Percentiles rank a stretch among this genome's conserved stretches.
Conservation (phyloP, 2,888 invertebrate species). For the Serripes groenlandicus region DNA sequence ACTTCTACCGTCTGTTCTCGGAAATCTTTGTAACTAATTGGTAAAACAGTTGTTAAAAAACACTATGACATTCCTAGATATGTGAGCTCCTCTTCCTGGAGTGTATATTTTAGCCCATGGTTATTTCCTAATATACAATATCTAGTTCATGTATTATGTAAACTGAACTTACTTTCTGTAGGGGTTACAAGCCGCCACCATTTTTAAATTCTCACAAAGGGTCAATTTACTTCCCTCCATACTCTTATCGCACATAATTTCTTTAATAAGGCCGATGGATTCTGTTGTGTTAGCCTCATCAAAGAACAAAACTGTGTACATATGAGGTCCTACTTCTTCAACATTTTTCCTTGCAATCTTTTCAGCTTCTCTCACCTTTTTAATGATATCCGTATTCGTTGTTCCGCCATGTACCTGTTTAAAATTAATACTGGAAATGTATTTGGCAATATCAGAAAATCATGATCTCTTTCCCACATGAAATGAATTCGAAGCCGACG, state of each 20-base stretch:
- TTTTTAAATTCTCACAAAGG: constrained; percentile 74
- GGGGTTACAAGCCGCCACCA: constrained; percentile 85
- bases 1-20: no score
- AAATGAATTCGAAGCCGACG: no score
- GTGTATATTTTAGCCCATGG: no score
- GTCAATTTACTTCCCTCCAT: constrained; percentile 77
- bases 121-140: no score
- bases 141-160: no score
- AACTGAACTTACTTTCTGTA: constrained; percentile 83
- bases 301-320: constrained; percentile 83
- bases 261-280: constrained; percentile 84
- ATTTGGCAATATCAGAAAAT: no score
- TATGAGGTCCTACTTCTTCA: constrained; percentile 54
- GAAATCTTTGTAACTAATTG: no score
- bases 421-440: no score
- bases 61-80: no score
- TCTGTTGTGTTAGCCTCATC: constrained; percentile 86
- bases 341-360: constrained; percentile 73
- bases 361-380: constrained; percentile 78
- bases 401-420: constrained; percentile 84
- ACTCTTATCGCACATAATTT: constrained; percentile 84
- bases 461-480: no score
- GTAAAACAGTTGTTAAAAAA: no score
- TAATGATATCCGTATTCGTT: constrained; percentile 78
- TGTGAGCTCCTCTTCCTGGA: no score